Evolutionary conservation across 2,797 vertebrate genomes (phyloP).

Genomic region (Thamnophis elegans): DNA sequence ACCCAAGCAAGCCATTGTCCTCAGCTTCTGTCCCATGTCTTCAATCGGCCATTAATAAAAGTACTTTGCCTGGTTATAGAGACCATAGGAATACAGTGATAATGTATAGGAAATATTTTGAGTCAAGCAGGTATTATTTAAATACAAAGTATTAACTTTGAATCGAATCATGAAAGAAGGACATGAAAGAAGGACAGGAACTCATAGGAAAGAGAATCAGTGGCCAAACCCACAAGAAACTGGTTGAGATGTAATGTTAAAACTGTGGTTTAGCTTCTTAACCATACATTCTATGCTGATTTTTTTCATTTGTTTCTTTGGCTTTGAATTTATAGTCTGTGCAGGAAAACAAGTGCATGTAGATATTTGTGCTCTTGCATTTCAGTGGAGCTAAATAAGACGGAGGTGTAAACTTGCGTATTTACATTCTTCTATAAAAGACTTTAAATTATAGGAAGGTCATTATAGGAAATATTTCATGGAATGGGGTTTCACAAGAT

Average conservation of each 20-base stretch:
- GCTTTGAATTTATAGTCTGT: background rate
- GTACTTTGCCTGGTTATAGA: background rate
- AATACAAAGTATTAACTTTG: background rate
- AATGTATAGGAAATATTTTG: background rate
- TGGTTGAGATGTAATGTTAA: background rate
- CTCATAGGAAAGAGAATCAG: background rate
- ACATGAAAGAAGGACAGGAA: background rate
- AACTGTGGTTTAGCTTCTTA: background rate
- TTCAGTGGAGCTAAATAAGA: background rate
- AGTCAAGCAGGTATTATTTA: background rate
- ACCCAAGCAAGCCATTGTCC: background rate
- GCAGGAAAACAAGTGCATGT: background rate
- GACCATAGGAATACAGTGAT: background rate
- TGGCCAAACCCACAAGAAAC: background rate
- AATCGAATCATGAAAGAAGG: background rate
- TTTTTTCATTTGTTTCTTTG: background rate
- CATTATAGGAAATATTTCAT: background rate
- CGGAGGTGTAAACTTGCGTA: background rate
- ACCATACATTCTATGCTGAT: background rate
- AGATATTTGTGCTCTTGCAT: background rate
- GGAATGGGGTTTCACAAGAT: background rate
- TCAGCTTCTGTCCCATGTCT: background rate
- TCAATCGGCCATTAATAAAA: background rate
- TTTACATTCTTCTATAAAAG: background rate
- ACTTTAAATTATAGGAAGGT: background rate